phyloP scores from a whole-genome alignment of 2,797 vertebrate species.

The Chlorospingus flavigularis region DNA sequence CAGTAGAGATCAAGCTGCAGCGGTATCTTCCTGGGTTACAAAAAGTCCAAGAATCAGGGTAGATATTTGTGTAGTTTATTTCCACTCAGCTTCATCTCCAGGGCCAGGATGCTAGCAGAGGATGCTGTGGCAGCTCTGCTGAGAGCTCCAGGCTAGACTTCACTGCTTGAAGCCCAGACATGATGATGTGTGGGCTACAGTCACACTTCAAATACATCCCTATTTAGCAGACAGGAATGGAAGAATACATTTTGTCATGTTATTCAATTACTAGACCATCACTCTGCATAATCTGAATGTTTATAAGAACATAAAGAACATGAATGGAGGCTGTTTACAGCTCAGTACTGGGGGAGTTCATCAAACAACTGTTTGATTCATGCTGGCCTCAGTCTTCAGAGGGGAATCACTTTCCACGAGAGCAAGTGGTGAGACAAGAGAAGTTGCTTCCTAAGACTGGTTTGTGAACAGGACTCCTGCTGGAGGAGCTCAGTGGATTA shows the following conservation, averaged over 20 bases:
- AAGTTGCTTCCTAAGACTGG: not conserved
- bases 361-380: not conserved
- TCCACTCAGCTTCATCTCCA: not conserved
- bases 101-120: not conserved
- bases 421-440: not conserved
- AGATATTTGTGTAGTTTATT: not conserved
- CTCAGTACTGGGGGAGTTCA: not conserved
- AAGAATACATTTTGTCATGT: not conserved
- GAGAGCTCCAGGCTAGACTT: not conserved
- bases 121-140: not conserved
- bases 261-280: not conserved
- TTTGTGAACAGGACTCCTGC: not conserved
- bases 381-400: not conserved
- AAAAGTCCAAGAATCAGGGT: not conserved
- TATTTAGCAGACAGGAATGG: conserved; percentile 2
- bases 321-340: not conserved
- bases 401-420: not conserved
- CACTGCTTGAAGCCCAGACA: not conserved
- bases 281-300: not conserved
- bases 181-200: not conserved
- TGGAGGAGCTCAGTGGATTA: not conserved
- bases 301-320: not conserved
- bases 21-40: not conserved
- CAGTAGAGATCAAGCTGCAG: not conserved
- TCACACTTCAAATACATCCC: not conserved